Evolutionary conservation across 1,140 invertebrate genomes (phyloP), one percentile per base, ranked within the genome.

Genomic region (Bombus sibiricus): DNA sequence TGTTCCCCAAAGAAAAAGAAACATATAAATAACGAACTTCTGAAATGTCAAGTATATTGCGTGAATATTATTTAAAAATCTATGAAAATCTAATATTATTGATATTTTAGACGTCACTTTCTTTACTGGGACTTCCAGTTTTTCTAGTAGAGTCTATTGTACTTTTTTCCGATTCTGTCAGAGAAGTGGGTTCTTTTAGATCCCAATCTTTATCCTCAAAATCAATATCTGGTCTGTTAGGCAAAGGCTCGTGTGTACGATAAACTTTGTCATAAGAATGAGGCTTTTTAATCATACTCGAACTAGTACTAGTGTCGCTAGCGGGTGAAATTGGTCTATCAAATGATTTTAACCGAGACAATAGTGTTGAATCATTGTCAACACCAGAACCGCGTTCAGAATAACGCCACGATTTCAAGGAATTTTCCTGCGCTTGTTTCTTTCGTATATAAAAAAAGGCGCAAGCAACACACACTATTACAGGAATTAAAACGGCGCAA

Each of bases 201-300:
- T 98, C 97, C 96, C 97, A 97, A 76, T 96, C 96, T 95, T 98
- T 98, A 79, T 97, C 96, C 88, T 97, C 97, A 94, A 98, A 98
- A 83, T 98, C 97, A 87, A 96, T 95, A 86, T 97, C 95, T 37
- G 98, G 97, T 91, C 96, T 96, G 90, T 97, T 96, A 6, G 97
- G 96, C 87, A 98, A 93, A 77, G 98, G 98, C 95, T 98, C 98
- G 92, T 98, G 96, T 22, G 98, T 98, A 87, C 96, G 95, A 95
- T 98, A 98, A 84, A 97, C 96, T 92, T 96, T 97, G 92, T 98
- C 97, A 93, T 98, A 98, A 89, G 94, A 96, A 82, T 96, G 95
- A 87, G 96, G 95, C 93, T 97, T 97, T 94, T 96, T 97, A 37
- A 95, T 85, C 28, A 93, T 92, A 25, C 85, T 85, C 93, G 96